These are phyloP conservation scores for Drosophila merina DNA, from an alignment of 2,888 invertebrate species.

Conservation along the genomic window DNA sequence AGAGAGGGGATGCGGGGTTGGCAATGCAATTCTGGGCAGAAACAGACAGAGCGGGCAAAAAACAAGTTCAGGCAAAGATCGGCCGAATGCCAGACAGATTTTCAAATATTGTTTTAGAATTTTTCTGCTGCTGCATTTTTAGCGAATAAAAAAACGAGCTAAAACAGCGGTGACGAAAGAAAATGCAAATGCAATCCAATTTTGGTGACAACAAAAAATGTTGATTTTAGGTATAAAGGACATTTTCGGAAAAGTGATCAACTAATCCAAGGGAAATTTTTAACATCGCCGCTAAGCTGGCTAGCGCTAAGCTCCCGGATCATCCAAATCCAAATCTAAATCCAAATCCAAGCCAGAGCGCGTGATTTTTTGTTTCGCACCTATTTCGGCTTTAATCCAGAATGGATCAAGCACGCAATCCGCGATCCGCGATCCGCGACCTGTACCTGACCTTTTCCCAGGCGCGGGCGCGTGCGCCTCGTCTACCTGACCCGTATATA, in stretches of 20 bases:
- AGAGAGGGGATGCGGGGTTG: conserved; percentile 9
- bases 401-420: conserved; percentile 66
- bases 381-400: conserved; percentile 62
- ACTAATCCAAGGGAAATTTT: conserved; percentile 69
- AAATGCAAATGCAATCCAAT: no score
- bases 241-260: conserved; percentile 31
- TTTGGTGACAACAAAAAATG: no score
- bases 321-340: conserved; percentile 65
- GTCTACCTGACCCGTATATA: conserved; percentile 56
- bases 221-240: no score
- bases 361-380: conserved; percentile 43
- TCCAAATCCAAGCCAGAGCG: conserved; percentile 64
- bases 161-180: no score
- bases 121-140: conserved; percentile 70
- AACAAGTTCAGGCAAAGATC: conserved; percentile 76
- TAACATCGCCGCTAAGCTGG: conserved; percentile 63
- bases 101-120: conserved; percentile 79
- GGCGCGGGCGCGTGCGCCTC: conserved; percentile 62
- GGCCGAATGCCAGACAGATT: conserved; percentile 80
- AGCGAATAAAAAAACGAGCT: conserved; percentile 46
- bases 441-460: conserved; percentile 65
- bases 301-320: conserved; percentile 70
- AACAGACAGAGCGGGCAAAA: conserved; percentile 47
- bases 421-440: conserved; percentile 46
- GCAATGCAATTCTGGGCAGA: conserved; percentile 26